Evolutionary conservation across 2,797 vertebrate species (phyloP).

Genomic region (Melanotaenia parkinsoni): DNA sequence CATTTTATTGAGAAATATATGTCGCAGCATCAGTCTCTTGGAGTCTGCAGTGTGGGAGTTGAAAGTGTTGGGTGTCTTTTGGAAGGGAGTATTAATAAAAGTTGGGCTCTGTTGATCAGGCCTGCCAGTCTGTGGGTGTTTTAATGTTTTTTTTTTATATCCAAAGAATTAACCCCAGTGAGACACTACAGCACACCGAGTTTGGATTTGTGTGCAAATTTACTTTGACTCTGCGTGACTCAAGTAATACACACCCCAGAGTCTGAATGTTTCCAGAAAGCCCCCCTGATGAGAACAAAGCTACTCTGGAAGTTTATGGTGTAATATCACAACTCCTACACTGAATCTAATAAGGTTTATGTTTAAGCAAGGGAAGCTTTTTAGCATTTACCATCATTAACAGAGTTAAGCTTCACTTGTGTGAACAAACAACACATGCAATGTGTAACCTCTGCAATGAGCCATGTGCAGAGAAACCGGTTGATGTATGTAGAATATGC

Average conservation of each 20-base stretch:
- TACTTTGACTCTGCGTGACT: slow-evolving; percentile 5
- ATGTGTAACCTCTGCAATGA: neutral
- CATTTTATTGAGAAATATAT: slow-evolving; percentile 4
- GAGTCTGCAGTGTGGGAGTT: slow-evolving; percentile 46
- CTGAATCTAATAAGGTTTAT: slow-evolving; percentile 14
- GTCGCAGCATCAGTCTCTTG: slow-evolving; percentile 18
- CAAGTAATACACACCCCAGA: neutral
- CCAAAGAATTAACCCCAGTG: slow-evolving; percentile 33
- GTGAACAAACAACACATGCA: neutral
- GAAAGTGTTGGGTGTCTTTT: slow-evolving; percentile 40
- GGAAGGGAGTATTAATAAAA: slow-evolving; percentile 24
- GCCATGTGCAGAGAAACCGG: neutral
- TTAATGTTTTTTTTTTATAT: slow-evolving; percentile 38
- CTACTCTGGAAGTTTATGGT: slow-evolving; percentile 15
- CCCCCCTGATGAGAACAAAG: slow-evolving; percentile 24
- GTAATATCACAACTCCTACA: slow-evolving; percentile 20
- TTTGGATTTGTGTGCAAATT: slow-evolving; percentile 11
- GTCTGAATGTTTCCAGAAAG: slow-evolving; percentile 1
- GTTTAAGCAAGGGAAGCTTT: neutral
- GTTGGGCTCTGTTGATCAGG: slow-evolving; percentile 34
- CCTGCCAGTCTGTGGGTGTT: slow-evolving; percentile 39
- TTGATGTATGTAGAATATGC: neutral
- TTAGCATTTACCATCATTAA: neutral
- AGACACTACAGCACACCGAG: slow-evolving; percentile 10
- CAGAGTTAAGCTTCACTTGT: neutral